Evolutionary conservation across 2,888 invertebrate species (phyloP).

Genomic region (Azorinus chamasolen): DNA sequence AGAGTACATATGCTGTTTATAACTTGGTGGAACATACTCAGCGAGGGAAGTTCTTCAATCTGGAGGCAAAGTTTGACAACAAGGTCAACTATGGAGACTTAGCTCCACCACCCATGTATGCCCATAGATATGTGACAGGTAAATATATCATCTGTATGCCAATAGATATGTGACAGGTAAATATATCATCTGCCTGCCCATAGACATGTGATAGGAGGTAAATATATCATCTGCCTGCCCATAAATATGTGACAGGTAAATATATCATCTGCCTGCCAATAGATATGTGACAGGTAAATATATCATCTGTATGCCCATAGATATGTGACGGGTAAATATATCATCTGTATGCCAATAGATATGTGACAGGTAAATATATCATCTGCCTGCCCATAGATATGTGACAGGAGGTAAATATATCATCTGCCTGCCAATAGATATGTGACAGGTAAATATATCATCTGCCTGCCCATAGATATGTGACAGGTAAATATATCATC

Average conservation of each 20-base stretch:
- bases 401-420: too few species aligned
- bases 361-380: not conserved
- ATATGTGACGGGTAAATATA: constrained; percentile 84
- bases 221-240: too few species aligned
- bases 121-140: constrained; percentile 89
- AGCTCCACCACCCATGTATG: constrained; percentile 90
- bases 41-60: constrained; percentile 88
- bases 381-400: too few species aligned
- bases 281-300: too few species aligned
- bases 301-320: constrained; percentile 92
- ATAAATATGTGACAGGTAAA: too few species aligned
- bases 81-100: constrained; percentile 71
- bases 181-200: not conserved
- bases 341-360: not conserved
- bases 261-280: too few species aligned
- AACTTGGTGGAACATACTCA: constrained; percentile 87
- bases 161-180: not conserved
- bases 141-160: constrained; percentile 9
- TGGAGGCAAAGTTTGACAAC: constrained; percentile 90
- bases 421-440: too few species aligned
- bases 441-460: too few species aligned
- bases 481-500: too few species aligned
- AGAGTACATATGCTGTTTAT: constrained; percentile 91
- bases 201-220: too few species aligned
- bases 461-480: too few species aligned